Base-by-base conservation (phyloP, 2,797 vertebrate genomes). In the Chloroceryle inda region DNA sequence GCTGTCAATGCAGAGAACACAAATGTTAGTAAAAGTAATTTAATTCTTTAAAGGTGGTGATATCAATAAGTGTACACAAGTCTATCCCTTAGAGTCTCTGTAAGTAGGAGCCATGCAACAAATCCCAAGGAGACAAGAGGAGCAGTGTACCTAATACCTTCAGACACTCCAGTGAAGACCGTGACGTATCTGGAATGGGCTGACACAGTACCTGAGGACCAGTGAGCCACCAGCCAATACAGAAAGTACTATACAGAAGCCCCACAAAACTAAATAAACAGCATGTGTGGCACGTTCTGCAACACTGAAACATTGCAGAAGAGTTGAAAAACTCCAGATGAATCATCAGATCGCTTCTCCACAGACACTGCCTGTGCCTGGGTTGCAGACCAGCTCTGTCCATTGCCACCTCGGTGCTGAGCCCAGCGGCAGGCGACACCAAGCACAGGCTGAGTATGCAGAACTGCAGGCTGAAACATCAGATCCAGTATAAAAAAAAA, bases 211-310 rank as follows among this genome's bases (percentile, higher is more conserved):
- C 50, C 4, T 14, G 71, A 58, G 58, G 27, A 63, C 8, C 35
- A 66, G 45, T 0, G 2, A 68, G 50, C 29, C 55, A 19, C 40
- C 16, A 61, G 61, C 3, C 47, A 18, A 8, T 1, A 7, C 15
- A 68, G 66, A 26, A 53, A 72, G 31, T 2, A 14, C 38, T 26
- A 1, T 2, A 31, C n/a, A 61, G 50, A 59, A 92, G 31, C 35
- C 38, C 33, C 63, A 26, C 35, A 37, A 61, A 91, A 62, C 38
- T 7, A 17, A 35, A 42, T 3, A 19, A 17, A 19, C 1, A 4
- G 18, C 12, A 14, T 63, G 35, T 1, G 7, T 2, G 7, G 49
- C 33, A 50, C 21, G 5, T 38, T 45, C 84, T 49, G 53, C 53
- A n/a, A 19, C 29, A 9, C 0, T 5, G 61, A 63, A 66, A 74